phyloP scores from a whole-genome alignment of 1,140 invertebrate genomes.

The Ectropis grisescens region DNA sequence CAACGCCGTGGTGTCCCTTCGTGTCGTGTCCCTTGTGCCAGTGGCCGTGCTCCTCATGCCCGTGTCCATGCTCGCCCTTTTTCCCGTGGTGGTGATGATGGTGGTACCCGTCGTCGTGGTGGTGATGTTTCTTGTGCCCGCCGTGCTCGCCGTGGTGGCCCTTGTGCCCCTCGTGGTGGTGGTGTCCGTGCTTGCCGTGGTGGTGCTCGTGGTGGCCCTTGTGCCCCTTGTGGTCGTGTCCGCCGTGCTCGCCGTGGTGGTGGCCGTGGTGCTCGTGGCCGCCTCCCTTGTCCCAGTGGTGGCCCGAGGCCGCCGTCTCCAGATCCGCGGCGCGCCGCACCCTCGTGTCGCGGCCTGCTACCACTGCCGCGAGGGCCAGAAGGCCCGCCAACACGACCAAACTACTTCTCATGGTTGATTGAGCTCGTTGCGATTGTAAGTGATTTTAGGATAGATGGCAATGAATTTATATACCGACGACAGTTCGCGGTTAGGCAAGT shows the following conservation, averaged over 20 bases:
- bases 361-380: slow-evolving; percentile 32
- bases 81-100: slow-evolving; percentile 78
- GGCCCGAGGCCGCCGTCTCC: slow-evolving; percentile 60
- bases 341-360: slow-evolving; percentile 34
- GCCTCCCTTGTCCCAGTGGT: slow-evolving; percentile 5
- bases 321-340: slow-evolving; percentile 66
- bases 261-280: slow-evolving; percentile 64
- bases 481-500: slow-evolving; percentile 36
- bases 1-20: slow-evolving; percentile 82
- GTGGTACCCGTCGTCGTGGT: slow-evolving; percentile 74
- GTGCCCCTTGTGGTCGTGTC: slow-evolving; percentile 73
- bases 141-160: slow-evolving; percentile 79
- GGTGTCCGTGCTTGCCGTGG: slow-evolving; percentile 76
- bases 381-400: slow-evolving; percentile 43
- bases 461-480: slow-evolving; percentile 55
- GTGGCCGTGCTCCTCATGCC: slow-evolving; percentile 72
- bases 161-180: slow-evolving; percentile 77
- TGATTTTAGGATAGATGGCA: slow-evolving; percentile 32
- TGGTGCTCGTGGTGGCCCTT: slow-evolving; percentile 72
- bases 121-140: slow-evolving; percentile 80
- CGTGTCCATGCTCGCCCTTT: slow-evolving; percentile 78
- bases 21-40: slow-evolving; percentile 84
- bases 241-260: slow-evolving; percentile 67
- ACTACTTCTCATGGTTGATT: slow-evolving; percentile 40
- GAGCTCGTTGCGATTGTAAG: slow-evolving; percentile 28